Base-by-base conservation (phyloP, 2,113 vertebrate species). In the Callocephalon fimbriatum region DNA sequence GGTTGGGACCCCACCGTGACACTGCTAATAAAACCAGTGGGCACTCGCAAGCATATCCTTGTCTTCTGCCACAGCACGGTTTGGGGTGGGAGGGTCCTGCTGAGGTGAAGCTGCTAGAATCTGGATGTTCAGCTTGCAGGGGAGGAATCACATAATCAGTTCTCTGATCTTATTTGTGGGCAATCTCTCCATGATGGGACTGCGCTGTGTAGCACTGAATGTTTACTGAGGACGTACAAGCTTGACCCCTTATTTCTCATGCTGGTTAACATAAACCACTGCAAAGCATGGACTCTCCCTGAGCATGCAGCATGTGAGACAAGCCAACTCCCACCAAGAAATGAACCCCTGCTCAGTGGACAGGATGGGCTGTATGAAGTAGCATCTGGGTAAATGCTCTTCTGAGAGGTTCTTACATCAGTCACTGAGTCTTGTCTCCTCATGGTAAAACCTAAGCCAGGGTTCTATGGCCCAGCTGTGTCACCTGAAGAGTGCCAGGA, bases 41-140 rank as follows among this genome's bases (percentile, higher is more conserved):
- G 53, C 23, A 73, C 9, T 44, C 1, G 8, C 17, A 79, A 59
- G 56, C 0, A 0, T 62, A 35, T 88, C 48, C 15, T 65, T 83
- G 22, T 90, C 20, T 90, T 81, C 31, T 7, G 6, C 17, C 4
- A 5, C 0, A 2, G 75, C 27, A 21, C 0, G 0, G 73, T 84
- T 70, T 32, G 20, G 65, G n/a, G 15, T 9, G 9, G 23, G 38
- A 56, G 44, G 35, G 25, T 61, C 38, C 15, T 56, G 54, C 8
- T 21, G 21, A 44, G 67, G 13, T 47, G 72, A 45, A 70, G 54
- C 12, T 11, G 7, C 35, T 67, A n/a, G 16, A 38, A 29, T 9
- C 61, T 40, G 54, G 18, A 22, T 50, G 19, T 56, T 90, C 50
- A 61, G 1, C 40, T 7, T 40, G 25, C 16, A 3, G 3, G 7